A percentile compares a stretch with the other conserved stretches of the same genome.
phyloP scores from a whole-genome alignment of 2,888 invertebrate species.

The Pandemis corylana region DNA sequence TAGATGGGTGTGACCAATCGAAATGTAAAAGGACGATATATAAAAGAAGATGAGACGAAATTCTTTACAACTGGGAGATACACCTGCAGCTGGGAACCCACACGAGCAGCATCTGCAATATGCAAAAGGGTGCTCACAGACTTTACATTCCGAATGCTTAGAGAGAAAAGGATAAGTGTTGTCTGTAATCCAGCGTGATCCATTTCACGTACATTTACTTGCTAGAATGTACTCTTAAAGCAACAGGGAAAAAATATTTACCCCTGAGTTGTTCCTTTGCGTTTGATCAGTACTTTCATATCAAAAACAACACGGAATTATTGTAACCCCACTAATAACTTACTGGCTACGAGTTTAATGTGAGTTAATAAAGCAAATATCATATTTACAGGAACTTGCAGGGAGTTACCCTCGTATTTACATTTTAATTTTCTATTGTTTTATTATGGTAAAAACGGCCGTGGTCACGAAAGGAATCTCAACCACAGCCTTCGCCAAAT shows the following conservation, averaged over 20 bases:
- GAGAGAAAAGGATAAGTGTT: slow-evolving; percentile 20
- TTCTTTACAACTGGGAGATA: slow-evolving; percentile 1
- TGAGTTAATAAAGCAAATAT: not conserved
- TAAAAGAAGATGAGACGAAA: slow-evolving; percentile 1
- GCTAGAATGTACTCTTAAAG: not conserved
- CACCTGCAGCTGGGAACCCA: not conserved
- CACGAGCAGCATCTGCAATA: slow-evolving; percentile 12
- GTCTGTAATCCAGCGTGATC: slow-evolving; percentile 13
- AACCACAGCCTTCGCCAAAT: slow-evolving; percentile 3
- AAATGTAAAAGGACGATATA: no score
- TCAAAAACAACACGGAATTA: not conserved
- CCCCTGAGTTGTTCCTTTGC: not conserved
- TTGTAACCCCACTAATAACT: not conserved
- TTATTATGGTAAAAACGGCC: slow-evolving; percentile 4
- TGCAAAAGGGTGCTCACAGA: slow-evolving; percentile 24
- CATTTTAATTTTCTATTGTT: slow-evolving; percentile 7
- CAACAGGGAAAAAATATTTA: not conserved
- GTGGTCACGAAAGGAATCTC: not conserved
- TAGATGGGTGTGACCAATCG: no score
- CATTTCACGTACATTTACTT: slow-evolving; percentile 1
- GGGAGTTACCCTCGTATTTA: not conserved
- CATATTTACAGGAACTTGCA: not conserved
- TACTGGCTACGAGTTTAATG: not conserved
- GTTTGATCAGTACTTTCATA: not conserved
- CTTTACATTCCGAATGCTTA: slow-evolving; percentile 14